Conservation (phyloP, 2,113 vertebrate genomes). For the Phylloscopus trochiloides region DNA sequence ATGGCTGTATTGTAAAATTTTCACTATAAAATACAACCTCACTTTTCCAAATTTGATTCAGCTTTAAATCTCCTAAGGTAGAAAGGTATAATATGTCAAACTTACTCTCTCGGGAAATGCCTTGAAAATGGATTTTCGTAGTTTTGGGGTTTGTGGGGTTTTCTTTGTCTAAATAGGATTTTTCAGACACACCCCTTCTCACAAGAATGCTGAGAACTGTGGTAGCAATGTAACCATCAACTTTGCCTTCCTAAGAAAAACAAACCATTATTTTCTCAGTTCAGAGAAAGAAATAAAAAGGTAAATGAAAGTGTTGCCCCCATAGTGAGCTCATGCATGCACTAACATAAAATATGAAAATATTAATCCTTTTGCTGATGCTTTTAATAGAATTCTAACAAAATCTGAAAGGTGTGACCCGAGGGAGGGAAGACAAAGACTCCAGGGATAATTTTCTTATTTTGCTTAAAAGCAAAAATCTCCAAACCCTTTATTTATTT, state of each 20-base stretch:
- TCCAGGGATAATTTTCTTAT: not conserved
- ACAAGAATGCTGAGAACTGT: not conserved
- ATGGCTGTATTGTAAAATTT: not conserved
- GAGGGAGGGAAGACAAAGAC: not conserved
- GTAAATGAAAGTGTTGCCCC: not conserved
- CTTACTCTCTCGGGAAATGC: not conserved
- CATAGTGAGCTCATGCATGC: not conserved
- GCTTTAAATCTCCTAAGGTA: not conserved
- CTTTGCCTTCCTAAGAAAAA: not conserved
- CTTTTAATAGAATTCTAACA: not conserved
- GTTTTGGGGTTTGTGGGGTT: not conserved
- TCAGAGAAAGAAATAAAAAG: not conserved
- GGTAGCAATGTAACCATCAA: not conserved
- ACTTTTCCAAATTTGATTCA: not conserved
- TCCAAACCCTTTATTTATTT: not conserved
- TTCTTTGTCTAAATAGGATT: not conserved
- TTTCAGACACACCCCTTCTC: not conserved
- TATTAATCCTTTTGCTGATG: not conserved
- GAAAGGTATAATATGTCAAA: not conserved
- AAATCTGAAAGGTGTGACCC: not conserved
- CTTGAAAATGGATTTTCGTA: not conserved
- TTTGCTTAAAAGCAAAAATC: not conserved
- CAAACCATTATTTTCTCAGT: not conserved
- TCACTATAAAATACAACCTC: not conserved
- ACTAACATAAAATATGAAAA: not conserved